Percentiles rank a stretch among this genome's conserved stretches.
These are phyloP conservation scores for Myoxocephalus aenaeus DNA, from an alignment of 2,797 vertebrate genomes.

Conservation along the genomic window DNA sequence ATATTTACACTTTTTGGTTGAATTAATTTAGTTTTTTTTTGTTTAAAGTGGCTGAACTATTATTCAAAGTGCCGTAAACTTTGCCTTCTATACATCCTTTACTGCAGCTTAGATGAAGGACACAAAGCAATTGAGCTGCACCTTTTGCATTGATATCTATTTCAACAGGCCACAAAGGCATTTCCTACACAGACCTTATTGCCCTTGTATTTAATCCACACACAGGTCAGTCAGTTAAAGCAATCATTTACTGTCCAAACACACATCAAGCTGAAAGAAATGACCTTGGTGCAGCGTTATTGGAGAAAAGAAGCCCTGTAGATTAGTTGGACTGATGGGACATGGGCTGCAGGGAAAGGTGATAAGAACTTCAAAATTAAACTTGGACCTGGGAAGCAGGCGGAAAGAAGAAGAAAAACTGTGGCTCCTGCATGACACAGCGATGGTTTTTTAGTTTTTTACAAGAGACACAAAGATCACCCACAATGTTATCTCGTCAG, in stretches of 20 bases:
- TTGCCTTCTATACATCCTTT: not conserved
- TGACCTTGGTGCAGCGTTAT: slow-evolving; percentile 68
- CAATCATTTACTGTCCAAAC: slow-evolving; percentile 59
- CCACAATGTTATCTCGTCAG: slow-evolving; percentile 86
- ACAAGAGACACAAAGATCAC: slow-evolving; percentile 78
- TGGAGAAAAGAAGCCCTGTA: slow-evolving; percentile 64
- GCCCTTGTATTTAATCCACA: slow-evolving; percentile 47
- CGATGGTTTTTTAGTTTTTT: slow-evolving; percentile 74
- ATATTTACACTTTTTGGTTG: not conserved
- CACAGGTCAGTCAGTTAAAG: slow-evolving; percentile 50
- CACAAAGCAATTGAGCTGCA: slow-evolving; percentile 10
- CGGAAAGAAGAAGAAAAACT: slow-evolving; percentile 77
- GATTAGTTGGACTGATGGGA: slow-evolving; percentile 77
- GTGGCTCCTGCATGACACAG: slow-evolving; percentile 56
- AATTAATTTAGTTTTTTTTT: not conserved
- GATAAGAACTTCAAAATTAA: slow-evolving; percentile 83
- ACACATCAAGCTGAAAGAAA: slow-evolving; percentile 62
- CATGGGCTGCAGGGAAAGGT: slow-evolving; percentile 58
- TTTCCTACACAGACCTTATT: slow-evolving; percentile 30
- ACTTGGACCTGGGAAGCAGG: slow-evolving; percentile 66
- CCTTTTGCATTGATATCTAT: slow-evolving; percentile 46
- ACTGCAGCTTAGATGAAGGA: slow-evolving; percentile 1
- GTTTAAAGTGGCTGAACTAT: not conserved
- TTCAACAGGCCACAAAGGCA: slow-evolving; percentile 25
- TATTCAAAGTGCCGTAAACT: not conserved